Percentiles rank a stretch among this genome's conserved stretches.
Conservation (phyloP, 2,113 vertebrate genomes). For the Phrynosoma platyrhinos region DNA sequence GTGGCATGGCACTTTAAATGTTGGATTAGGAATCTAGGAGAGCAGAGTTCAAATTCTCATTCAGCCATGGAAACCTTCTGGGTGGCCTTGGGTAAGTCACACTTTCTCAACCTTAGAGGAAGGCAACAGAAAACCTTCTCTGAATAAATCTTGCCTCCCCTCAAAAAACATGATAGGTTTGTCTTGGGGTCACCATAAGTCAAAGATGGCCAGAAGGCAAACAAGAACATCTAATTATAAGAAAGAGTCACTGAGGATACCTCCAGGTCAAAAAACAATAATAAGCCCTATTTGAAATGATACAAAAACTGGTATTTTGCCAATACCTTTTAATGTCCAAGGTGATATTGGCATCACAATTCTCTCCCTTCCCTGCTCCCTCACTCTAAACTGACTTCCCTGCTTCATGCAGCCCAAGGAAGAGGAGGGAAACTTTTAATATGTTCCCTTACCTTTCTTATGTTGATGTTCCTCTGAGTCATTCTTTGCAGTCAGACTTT, state of each 20-base stretch:
- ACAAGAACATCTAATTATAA: neutral
- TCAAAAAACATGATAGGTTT: no score
- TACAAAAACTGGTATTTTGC: constrained; percentile 46
- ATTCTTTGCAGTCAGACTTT: constrained; percentile 52
- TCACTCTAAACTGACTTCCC: constrained; percentile 20
- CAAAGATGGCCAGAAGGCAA: neutral
- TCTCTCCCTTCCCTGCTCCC: constrained; percentile 19
- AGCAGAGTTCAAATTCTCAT: no score
- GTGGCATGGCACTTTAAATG: neutral
- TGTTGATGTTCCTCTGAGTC: constrained; percentile 48
- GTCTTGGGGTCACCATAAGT: no score
- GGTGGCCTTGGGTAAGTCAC: no score
- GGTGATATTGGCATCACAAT: constrained; percentile 49
- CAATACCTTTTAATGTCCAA: constrained; percentile 46
- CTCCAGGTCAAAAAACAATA: neutral
- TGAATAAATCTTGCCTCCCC: no score
- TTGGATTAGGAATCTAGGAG: no score
- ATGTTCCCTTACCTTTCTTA: neutral
- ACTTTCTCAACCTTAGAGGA: no score
- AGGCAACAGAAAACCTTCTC: no score
- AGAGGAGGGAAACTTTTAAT: constrained; percentile 22
- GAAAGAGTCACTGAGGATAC: constrained; percentile 43
- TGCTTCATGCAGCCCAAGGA: constrained; percentile 22
- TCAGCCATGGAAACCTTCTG: no score
- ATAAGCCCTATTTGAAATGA: constrained; percentile 21